phyloP scores from a whole-genome alignment of 1,140 invertebrate species.

The Pseudomyrmex concolor region DNA sequence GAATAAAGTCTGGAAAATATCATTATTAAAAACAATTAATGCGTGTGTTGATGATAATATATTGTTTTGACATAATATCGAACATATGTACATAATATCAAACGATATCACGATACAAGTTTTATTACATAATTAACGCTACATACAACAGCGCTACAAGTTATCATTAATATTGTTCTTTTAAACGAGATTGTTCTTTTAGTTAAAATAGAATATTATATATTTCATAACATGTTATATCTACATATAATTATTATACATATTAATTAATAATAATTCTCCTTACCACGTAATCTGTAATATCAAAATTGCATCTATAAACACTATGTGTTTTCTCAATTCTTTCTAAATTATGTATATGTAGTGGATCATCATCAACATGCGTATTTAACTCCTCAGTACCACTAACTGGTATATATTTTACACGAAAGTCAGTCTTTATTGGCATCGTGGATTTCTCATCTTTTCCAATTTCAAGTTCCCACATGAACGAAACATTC shows the following conservation, averaged over 20 bases:
- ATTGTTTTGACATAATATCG: too few relatives aligned
- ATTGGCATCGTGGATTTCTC: constrained; percentile 86
- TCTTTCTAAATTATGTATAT: constrained; percentile 81
- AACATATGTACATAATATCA: too few relatives aligned
- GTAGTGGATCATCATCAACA: constrained; percentile 81
- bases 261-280: constrained; percentile 31
- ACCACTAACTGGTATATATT: constrained; percentile 87
- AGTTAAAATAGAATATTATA: constrained; percentile 40
- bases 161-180: constrained; percentile 38
- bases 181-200: constrained; percentile 10
- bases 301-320: constrained; percentile 86
- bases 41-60: too few relatives aligned
- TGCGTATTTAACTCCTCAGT: constrained; percentile 80
- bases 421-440: constrained; percentile 89
- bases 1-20: constrained; percentile 90
- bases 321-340: constrained; percentile 80
- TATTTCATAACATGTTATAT: constrained; percentile 1
- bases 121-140: constrained; percentile 21
- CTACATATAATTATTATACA: constrained; percentile 27
- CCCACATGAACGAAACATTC: constrained; percentile 93
- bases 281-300: constrained; percentile 88
- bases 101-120: too few relatives aligned
- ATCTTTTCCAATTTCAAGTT: constrained; percentile 88
- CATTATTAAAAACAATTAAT: constrained; percentile 71
- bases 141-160: constrained; percentile 6